phyloP scores from a whole-genome alignment of 2,888 invertebrate genomes.

The Eristalis pertinax region DNA sequence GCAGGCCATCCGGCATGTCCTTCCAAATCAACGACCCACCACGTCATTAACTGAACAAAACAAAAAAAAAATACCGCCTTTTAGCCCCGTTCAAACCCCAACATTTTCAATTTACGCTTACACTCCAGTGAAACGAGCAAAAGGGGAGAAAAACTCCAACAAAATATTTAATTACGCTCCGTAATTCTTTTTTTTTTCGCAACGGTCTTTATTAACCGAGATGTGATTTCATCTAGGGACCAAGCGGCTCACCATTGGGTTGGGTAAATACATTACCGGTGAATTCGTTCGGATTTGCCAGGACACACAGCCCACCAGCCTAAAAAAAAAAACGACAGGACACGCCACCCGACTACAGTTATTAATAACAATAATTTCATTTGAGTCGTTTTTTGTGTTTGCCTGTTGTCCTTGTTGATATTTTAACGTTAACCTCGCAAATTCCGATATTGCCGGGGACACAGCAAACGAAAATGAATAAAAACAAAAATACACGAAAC shows the following conservation, averaged over 20 bases:
- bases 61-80: slow-evolving; percentile 30
- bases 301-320: not conserved
- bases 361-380: slow-evolving; percentile 40
- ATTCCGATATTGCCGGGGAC: not conserved
- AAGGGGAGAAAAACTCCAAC: slow-evolving; percentile 9
- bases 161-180: slow-evolving; percentile 59
- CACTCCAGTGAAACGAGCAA: not conserved
- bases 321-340: not conserved
- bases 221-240: slow-evolving; percentile 56
- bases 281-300: slow-evolving; percentile 13
- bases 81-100: slow-evolving; percentile 34
- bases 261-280: slow-evolving; percentile 25
- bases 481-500: not conserved
- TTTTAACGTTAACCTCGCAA: slow-evolving; percentile 23
- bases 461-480: not conserved
- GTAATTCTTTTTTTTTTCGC: slow-evolving; percentile 18
- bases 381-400: slow-evolving; percentile 3
- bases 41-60: slow-evolving; percentile 42
- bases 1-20: slow-evolving; percentile 11
- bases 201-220: slow-evolving; percentile 61
- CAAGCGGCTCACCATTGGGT: not conserved
- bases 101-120: slow-evolving; percentile 12
- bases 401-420: not conserved
- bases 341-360: slow-evolving; percentile 16
- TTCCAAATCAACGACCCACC: slow-evolving; percentile 21